These are phyloP conservation scores for Coranthus polyacanthus DNA, from an alignment of 2,797 vertebrate genomes.

Conservation along the genomic window DNA sequence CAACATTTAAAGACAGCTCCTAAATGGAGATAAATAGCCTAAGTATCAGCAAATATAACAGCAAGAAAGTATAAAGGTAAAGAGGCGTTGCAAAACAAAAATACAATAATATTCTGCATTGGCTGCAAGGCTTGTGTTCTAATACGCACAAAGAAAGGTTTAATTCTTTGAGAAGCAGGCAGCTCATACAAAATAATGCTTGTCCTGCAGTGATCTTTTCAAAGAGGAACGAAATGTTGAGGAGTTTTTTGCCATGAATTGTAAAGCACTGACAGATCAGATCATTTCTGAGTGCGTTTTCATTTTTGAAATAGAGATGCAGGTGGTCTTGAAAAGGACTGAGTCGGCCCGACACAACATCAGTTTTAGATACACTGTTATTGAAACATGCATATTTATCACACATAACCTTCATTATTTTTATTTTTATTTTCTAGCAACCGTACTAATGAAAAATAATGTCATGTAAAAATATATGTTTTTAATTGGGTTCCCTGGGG, in stretches of 20 bases:
- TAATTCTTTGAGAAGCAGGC: background rate
- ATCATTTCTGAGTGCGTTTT: background rate
- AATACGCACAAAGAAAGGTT: background rate
- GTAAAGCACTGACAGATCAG: background rate
- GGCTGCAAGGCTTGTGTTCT: background rate
- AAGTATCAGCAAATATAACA: background rate
- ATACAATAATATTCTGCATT: constrained; percentile 26
- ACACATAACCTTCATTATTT: background rate
- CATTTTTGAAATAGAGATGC: background rate
- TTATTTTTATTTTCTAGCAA: background rate
- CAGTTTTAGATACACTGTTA: background rate
- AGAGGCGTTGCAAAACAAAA: constrained; percentile 24
- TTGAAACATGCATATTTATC: constrained; percentile 5
- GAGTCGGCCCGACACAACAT: background rate
- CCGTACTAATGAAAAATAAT: constrained; percentile 2
- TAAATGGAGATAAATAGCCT: constrained; percentile 20
- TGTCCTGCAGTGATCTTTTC: background rate
- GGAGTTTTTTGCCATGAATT: background rate
- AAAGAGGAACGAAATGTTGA: background rate
- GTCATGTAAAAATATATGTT: background rate
- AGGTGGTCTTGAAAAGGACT: background rate
- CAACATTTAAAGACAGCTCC: constrained; percentile 1
- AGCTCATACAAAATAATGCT: constrained; percentile 10
- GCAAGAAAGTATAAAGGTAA: constrained; percentile 10
- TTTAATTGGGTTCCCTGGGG: background rate